These are phyloP conservation scores for Chrysina gloriosa DNA, from an alignment of 2,888 invertebrate genomes.

Conservation along the genomic window DNA sequence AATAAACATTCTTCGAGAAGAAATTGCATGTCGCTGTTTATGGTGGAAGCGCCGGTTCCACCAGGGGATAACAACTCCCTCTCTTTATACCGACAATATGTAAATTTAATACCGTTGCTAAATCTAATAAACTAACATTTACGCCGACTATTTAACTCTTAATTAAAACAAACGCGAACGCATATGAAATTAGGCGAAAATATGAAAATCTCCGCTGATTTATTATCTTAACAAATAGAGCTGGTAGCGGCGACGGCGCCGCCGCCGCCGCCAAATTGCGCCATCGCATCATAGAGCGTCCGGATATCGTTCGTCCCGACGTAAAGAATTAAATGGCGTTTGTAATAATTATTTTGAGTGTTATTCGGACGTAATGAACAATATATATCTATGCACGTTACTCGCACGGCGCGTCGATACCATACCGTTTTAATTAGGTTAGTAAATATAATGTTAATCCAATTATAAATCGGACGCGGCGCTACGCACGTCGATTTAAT, in stretches of 20 bases:
- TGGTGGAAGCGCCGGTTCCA: too few species aligned
- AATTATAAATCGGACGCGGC: constrained; percentile 40
- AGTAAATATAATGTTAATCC: constrained; percentile 44
- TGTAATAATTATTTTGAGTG: constrained; percentile 19
- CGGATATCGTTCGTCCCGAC: background rate
- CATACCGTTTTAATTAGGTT: constrained; percentile 41
- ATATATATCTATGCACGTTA: background rate
- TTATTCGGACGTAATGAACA: constrained; percentile 1
- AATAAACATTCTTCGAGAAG: too few species aligned
- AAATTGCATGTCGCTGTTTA: too few species aligned
- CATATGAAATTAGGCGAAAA: background rate
- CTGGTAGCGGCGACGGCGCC: too few species aligned
- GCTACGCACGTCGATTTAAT: constrained; percentile 42
- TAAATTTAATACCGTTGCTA: too few species aligned
- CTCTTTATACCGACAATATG: too few species aligned
- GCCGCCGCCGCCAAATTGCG: background rate
- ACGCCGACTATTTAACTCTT: too few species aligned
- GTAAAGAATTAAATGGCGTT: constrained; percentile 4
- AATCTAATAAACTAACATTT: too few species aligned
- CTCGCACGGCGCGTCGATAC: background rate
- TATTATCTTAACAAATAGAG: constrained; percentile 20
- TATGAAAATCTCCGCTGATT: background rate
- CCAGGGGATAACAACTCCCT: too few species aligned
- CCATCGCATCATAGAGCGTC: background rate
- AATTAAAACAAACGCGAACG: background rate